phyloP scores from a whole-genome alignment of 1,140 invertebrate genomes.

The Phortica variegata region DNA sequence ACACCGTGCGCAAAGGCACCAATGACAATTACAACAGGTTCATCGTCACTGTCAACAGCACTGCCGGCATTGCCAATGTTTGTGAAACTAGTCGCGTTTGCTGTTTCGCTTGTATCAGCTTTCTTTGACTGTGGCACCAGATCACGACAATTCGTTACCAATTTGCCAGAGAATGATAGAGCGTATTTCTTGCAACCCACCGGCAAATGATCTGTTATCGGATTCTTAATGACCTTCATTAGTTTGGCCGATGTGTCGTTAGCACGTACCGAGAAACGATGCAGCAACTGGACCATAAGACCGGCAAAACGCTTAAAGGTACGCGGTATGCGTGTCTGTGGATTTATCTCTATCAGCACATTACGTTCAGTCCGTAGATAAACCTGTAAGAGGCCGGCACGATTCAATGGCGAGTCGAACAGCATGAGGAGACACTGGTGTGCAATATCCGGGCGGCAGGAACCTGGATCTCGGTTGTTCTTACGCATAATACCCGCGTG shows the following conservation, averaged over 20 bases:
- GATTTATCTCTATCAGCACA: constrained; percentile 97
- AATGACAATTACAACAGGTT: constrained; percentile 86
- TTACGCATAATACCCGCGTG: constrained; percentile 82
- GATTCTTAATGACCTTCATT: constrained; percentile 97
- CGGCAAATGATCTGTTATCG: constrained; percentile 92
- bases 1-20: constrained; percentile 98
- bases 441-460: constrained; percentile 89
- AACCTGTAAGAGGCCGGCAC: constrained; percentile 85
- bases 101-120: background rate
- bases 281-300: constrained; percentile 95
- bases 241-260: constrained; percentile 87
- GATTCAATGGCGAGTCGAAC: constrained; percentile 93
- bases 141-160: constrained; percentile 75
- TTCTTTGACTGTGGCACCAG: constrained; percentile 67
- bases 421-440: constrained; percentile 96
- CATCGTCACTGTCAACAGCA: constrained; percentile 60
- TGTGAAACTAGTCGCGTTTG: too few relatives aligned
- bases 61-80: constrained; percentile 28
- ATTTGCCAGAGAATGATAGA: constrained; percentile 86
- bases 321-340: constrained; percentile 96
- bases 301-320: constrained; percentile 98
- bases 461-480: constrained; percentile 79
- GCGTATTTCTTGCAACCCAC: constrained; percentile 88
- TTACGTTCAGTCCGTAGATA: constrained; percentile 96
- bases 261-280: constrained; percentile 91